Evolutionary conservation across 2,888 invertebrate species (phyloP), one percentile per base, ranked within the genome.

Genomic region (Netelia melanura): DNA sequence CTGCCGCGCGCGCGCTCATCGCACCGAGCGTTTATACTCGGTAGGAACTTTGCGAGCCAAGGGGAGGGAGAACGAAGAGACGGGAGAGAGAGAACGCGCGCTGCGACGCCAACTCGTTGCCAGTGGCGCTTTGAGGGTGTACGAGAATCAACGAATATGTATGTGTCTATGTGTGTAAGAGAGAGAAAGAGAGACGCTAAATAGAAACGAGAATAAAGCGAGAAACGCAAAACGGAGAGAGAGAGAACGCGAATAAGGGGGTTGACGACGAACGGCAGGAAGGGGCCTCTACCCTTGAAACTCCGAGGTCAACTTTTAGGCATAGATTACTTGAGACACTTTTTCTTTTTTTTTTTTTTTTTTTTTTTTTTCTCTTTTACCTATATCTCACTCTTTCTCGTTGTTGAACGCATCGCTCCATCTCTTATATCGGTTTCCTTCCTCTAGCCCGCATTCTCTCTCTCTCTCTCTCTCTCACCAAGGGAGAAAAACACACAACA

Each of bases 281-380:
- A 86, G 86, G 91, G 92, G 92, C 93, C 94, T 92, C 92, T 93
- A 94, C 93, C 94, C 94, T 94, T 94, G 94, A 94, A 94, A 94
- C 92, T 94, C 86, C 94, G 94, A 94, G 94, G 94, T 94, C 94
- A 94, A 93, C 93, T 92, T 94, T 93, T 92, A 92, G 94, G 92
- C 91, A 92, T 90, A 90, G 91, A 91, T 86, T 86, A 77, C 74
- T 58, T 25, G 85, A 71, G 74, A 77, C 76, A 67, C 78, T 75
- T 75, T 86, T 84, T 86, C 79, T 86, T 21, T 21, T 21, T 21
- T 21, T 21, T 21, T 21, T 17, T 17, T 17, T 17, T 17, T 78
- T 75, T 72, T n/a, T n/a, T n/a, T n/a, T n/a, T n/a, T n/a, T n/a
- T n/a, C n/a, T n/a, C 85, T 84, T 85, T 82, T 86, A 75, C 88